These are phyloP conservation scores for Sycophila texana DNA, from an alignment of 2,888 invertebrate genomes.

Conservation along the genomic window DNA sequence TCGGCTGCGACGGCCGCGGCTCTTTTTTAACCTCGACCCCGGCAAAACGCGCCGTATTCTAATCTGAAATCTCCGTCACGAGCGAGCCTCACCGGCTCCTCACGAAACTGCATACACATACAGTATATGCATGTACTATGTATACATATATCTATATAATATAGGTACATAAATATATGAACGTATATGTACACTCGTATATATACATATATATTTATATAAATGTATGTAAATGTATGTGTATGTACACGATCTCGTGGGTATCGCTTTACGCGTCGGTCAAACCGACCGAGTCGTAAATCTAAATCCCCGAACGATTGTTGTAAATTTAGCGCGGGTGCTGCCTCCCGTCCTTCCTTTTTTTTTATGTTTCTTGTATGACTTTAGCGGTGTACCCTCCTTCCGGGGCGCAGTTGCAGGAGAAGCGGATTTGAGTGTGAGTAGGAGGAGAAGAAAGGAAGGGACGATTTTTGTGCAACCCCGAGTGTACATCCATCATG, in stretches of 20 bases:
- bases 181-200: not conserved
- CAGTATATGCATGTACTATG: no score
- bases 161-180: not conserved
- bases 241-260: not conserved
- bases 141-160: no score
- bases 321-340: slow-evolving; percentile 44
- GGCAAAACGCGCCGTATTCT: slow-evolving; percentile 15
- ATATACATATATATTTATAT: not conserved
- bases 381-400: not conserved
- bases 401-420: no score
- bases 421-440: not conserved
- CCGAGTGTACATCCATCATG: slow-evolving; percentile 36
- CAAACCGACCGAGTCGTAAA: slow-evolving; percentile 19
- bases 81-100: no score
- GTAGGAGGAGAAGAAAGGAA: not conserved
- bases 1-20: not conserved
- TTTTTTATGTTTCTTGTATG: not conserved
- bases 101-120: not conserved
- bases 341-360: not conserved
- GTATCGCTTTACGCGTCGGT: slow-evolving; percentile 42
- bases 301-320: slow-evolving; percentile 45
- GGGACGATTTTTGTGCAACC: slow-evolving; percentile 34
- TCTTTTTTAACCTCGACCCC: not conserved
- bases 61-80: slow-evolving; percentile 27
- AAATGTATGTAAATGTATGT: not conserved